Base-by-base conservation (phyloP, 1,140 invertebrate species). In the Charaxes varanes region DNA sequence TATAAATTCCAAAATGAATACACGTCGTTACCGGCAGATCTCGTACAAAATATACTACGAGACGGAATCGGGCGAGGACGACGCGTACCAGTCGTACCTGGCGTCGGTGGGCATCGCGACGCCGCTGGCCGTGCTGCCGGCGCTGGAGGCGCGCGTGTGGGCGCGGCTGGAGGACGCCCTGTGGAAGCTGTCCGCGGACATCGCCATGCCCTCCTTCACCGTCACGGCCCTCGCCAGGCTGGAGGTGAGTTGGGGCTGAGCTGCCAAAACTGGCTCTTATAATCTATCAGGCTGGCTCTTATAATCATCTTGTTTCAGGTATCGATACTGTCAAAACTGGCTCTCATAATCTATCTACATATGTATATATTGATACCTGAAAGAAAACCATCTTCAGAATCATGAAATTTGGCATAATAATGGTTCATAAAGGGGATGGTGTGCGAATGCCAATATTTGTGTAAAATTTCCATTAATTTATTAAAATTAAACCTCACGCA, bases 131-230 rank as follows among this genome's bases (percentile, higher is more conserved):
- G 70, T 73, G 32, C 41, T 85, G 27, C 71, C 68, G 0, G 72
- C 65, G 5, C 41, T 85, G 0, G 67, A 84, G n/a, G 54, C 63
- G 2, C 48, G 62, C n/a, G 64, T 83, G 0, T 41, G 64, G 0
- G 71, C 77, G 0, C 36, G 79, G 6, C 38, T 80, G 0, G 77
- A 85, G 27, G 78, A 76, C 31, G 50, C 77, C 0, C 42, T 85
- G 12, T 82, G 69, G 65, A 80, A 72, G 23, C 60, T 85, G 46
- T 50, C 66, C 1, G 74, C 80, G 0, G 63, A 78, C 37, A 76
- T 85, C 8, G 59, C 63, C 16, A 79, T 84, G 70, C 81, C 84
- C 0, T 73, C 80, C 0, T 85, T 80, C 41, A 66, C 66, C 12
- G 63, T 85, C 18, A 71, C 55, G 2, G 71, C 80, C 0, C 45